Conservation (phyloP, 2,888 invertebrate genomes). For the Rutpela maculata region DNA sequence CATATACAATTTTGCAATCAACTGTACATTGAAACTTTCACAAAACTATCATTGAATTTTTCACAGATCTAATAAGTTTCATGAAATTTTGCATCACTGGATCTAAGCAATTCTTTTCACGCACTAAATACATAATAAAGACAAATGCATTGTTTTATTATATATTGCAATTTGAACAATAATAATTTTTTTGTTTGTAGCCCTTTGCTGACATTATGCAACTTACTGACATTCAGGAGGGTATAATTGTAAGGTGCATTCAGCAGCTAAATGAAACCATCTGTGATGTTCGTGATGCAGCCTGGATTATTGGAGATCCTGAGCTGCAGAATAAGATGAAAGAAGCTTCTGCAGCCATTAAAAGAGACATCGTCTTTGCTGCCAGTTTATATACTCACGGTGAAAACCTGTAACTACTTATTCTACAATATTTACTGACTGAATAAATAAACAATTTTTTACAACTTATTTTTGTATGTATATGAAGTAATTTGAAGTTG, state of each 20-base stretch:
- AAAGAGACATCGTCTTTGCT: constrained; percentile 98
- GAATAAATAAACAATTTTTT: constrained; percentile 23
- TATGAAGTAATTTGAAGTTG: not conserved
- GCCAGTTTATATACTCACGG: constrained; percentile 92
- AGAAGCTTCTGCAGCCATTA: constrained; percentile 93
- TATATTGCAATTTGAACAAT: too few species aligned
- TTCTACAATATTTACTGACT: not conserved
- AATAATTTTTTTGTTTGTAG: constrained; percentile 69
- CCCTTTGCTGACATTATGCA: constrained; percentile 96
- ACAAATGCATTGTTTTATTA: too few species aligned
- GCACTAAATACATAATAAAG: too few species aligned
- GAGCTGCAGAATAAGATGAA: constrained; percentile 95
- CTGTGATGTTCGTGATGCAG: constrained; percentile 92
- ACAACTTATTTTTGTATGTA: not conserved
- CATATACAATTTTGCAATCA: too few species aligned
- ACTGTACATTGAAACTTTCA: too few species aligned
- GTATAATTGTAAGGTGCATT: constrained; percentile 97
- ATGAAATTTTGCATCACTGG: too few species aligned
- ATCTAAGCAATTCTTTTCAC: too few species aligned
- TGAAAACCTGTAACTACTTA: constrained; percentile 49
- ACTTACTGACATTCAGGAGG: constrained; percentile 96
- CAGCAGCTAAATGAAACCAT: constrained; percentile 96
- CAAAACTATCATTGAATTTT: too few species aligned
- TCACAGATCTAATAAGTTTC: too few species aligned
- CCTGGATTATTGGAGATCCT: constrained; percentile 94